Evolutionary conservation across 2,888 invertebrate species (phyloP).

Genomic region (Acleris literana): DNA sequence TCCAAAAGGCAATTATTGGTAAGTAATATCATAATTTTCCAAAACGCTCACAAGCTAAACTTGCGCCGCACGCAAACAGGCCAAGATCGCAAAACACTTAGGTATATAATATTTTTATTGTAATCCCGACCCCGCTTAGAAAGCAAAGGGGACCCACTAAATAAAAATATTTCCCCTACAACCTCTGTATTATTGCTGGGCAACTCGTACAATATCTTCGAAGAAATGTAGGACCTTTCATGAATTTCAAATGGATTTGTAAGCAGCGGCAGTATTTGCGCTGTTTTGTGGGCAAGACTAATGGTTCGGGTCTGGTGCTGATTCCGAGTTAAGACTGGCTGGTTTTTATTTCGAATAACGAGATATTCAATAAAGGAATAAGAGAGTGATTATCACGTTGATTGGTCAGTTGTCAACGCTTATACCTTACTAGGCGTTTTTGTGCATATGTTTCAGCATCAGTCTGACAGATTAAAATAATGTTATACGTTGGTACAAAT

Average conservation of each 20-base stretch:
- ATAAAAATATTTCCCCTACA: slow-evolving; percentile 72
- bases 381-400: too few relatives aligned
- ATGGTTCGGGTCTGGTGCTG: not conserved
- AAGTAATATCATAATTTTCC: too few relatives aligned
- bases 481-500: too few relatives aligned
- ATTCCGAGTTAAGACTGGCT: too few relatives aligned
- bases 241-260: slow-evolving; percentile 32
- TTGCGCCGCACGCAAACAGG: slow-evolving; percentile 11
- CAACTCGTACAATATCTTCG: slow-evolving; percentile 40
- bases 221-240: slow-evolving; percentile 47
- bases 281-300: slow-evolving; percentile 1
- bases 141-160: slow-evolving; percentile 69
- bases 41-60: slow-evolving; percentile 5
- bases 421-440: too few relatives aligned
- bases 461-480: too few relatives aligned
- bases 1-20: too few relatives aligned
- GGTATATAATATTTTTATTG: slow-evolving; percentile 77
- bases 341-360: too few relatives aligned
- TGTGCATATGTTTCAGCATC: too few relatives aligned
- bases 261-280: slow-evolving; percentile 15
- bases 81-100: slow-evolving; percentile 54
- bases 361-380: too few relatives aligned
- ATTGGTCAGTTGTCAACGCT: too few relatives aligned
- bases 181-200: slow-evolving; percentile 59
- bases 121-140: slow-evolving; percentile 59